phyloP scores from a whole-genome alignment of 2,113 vertebrate genomes.

The Gymnocephalus cernua region DNA sequence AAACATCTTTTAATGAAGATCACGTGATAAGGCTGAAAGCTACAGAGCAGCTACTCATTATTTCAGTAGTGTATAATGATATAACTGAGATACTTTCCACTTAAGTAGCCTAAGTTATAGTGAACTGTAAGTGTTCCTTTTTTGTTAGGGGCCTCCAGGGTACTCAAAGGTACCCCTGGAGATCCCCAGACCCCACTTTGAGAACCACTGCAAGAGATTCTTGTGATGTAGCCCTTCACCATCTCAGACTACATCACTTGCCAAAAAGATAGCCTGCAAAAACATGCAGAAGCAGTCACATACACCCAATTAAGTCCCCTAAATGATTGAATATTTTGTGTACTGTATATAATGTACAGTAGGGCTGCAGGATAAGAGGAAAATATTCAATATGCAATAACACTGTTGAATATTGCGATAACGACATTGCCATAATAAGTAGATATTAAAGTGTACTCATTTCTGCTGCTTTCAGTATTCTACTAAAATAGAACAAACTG shows the following conservation, averaged over 20 bases:
- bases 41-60: background rate
- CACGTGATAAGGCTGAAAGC: background rate
- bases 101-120: background rate
- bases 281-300: conserved; percentile 45
- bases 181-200: background rate
- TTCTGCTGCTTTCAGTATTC: too few species aligned
- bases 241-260: conserved; percentile 29
- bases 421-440: too few species aligned
- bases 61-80: background rate
- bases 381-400: too few species aligned
- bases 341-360: background rate
- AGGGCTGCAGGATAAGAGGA: too few species aligned
- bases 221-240: conserved; percentile 22
- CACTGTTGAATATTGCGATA: too few species aligned
- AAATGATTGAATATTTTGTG: conserved; percentile 55
- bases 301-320: conserved; percentile 16
- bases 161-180: background rate
- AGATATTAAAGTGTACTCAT: too few species aligned
- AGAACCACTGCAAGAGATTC: conserved; percentile 29
- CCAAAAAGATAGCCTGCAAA: conserved; percentile 19
- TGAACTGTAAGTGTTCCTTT: background rate
- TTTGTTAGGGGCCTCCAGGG: background rate
- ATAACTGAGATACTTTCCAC: background rate
- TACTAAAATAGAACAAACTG: too few species aligned
- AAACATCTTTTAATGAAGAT: background rate